A percentile compares a stretch with the other conserved stretches of the same genome.
Evolutionary conservation across 2,113 vertebrate genomes (phyloP).

Genomic region (Coturnix japonica): DNA sequence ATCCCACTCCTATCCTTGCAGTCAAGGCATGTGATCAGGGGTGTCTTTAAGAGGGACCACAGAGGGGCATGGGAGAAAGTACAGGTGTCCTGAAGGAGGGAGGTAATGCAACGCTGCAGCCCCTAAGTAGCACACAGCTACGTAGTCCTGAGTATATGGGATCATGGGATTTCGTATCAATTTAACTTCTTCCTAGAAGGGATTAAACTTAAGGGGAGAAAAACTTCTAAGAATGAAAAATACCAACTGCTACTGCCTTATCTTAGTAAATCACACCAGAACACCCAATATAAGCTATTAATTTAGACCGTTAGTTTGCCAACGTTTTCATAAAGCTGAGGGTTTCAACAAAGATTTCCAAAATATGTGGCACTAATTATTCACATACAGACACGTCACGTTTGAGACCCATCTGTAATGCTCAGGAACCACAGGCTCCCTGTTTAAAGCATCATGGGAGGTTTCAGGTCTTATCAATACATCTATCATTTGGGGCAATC

Average conservation of each 20-base stretch:
- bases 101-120: not conserved
- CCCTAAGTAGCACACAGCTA: not conserved
- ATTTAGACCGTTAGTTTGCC: not conserved
- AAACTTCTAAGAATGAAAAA: not conserved
- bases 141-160: not conserved
- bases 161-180: not conserved
- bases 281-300: not conserved
- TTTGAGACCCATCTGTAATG: not conserved
- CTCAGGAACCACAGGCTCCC: not conserved
- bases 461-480: conserved; percentile 59
- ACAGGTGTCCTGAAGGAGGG: not conserved
- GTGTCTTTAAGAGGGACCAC: not conserved
- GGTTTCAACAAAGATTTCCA: not conserved
- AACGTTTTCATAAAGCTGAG: not conserved
- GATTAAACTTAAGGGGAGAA: not conserved
- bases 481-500: conserved; percentile 64
- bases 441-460: conserved; percentile 42
- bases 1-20: not conserved
- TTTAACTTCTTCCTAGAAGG: not conserved
- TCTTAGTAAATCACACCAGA: not conserved
- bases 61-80: not conserved
- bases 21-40: rapidly evolving
- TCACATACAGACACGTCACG: not conserved
- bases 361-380: not conserved
- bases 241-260: not conserved